phyloP scores from a whole-genome alignment of 2,888 invertebrate genomes.

The Stramonita haemastoma region DNA sequence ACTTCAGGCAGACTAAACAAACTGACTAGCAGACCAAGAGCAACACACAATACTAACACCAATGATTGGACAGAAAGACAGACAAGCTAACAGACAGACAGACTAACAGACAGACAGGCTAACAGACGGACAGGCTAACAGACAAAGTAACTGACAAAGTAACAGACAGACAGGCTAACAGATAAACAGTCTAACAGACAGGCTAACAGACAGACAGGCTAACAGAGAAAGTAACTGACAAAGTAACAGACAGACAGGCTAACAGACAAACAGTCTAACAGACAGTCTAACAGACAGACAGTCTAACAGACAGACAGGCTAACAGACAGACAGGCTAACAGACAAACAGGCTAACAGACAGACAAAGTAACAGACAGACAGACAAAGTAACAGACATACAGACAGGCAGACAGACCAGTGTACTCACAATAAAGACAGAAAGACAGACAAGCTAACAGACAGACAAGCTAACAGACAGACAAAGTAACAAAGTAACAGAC shows the following conservation, averaged over 20 bases:
- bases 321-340: neutral
- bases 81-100: neutral
- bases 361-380: no score
- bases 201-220: neutral
- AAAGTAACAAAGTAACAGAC: no score
- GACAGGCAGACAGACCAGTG: neutral
- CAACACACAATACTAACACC: no score
- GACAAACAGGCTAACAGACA: neutral
- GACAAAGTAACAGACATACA: no score
- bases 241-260: conserved; percentile 2
- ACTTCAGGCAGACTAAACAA: no score
- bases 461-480: conserved; percentile 1
- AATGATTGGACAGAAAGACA: neutral
- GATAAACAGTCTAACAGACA: no score
- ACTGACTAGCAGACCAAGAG: no score
- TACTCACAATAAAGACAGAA: conserved; percentile 55
- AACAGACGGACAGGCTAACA: neutral
- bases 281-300: no score
- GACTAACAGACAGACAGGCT: neutral
- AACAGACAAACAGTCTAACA: neutral
- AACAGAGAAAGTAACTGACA: no score
- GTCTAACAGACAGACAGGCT: neutral
- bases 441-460: neutral
- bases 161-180: neutral
- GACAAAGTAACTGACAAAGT: no score